Evolutionary conservation across 2,797 vertebrate genomes (phyloP), one percentile per base, ranked within the genome.

Genomic region (Coluber constrictor): DNA sequence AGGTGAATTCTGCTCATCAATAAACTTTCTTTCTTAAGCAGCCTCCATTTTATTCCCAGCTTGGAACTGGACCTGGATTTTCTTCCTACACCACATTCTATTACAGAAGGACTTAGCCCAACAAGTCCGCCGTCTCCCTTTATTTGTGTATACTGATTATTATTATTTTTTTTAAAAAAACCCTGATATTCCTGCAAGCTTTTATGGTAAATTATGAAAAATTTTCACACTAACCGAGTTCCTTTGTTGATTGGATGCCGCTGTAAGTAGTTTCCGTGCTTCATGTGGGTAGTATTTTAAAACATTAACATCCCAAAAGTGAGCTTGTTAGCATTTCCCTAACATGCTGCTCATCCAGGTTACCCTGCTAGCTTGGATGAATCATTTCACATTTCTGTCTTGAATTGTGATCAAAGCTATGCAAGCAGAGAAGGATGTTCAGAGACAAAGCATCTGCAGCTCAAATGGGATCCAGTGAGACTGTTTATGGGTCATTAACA

Each of bases 271-370:
- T 89, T 13, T 12, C 43, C 37, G 43, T 60, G 59, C 32, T 60
- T 13, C 57, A 89, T 12, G 56, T 25, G n/a, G 55, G 20, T 47
- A 23, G 25, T 27, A 63, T 66, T 61, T 51, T n/a, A 57, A 56
- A 57, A 88, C 55, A 56, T 32, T 57, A 56, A 88, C 20, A 43
- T 47, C 37, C 74, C 37, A 23, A 25, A 25, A 83, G 54, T 15
- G 83, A 54, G 55, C n/a, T 57, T 16, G 47, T n/a, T 51, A 56
- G 29, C 16, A 57, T 91, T 90, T 91, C 88, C 90, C 90, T 89
- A 63, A 60, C 29, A 43, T 63, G 87, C 61, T 59, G 93, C 90
- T 63, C 47, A 93, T 89, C 11, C 70, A n/a, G n/a, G 90, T 83
- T 63, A 83, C 16, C 66, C 51, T 37, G 25, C 25, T 86, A 32